phyloP scores from a whole-genome alignment of 1,140 invertebrate species.

The Cherax destructor region DNA sequence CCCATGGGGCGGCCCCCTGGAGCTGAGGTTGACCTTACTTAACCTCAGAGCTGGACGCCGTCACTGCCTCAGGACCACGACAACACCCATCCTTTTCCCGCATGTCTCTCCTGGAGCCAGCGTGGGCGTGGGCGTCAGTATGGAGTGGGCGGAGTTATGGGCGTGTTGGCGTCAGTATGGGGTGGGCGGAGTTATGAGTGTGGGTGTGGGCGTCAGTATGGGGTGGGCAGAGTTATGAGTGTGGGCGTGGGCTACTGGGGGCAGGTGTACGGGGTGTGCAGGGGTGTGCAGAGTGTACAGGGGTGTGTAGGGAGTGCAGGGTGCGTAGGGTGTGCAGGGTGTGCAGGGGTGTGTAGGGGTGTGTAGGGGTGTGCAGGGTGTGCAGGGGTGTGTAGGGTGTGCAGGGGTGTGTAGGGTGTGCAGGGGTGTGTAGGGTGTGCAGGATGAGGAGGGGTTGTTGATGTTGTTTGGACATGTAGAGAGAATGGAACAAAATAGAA shows the following conservation, averaged over 20 bases:
- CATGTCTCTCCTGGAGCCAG: neutral
- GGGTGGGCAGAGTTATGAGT: neutral
- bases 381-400: no score
- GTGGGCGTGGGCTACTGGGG: neutral
- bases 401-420: no score
- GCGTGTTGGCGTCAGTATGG: neutral
- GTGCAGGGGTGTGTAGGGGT: no score
- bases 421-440: neutral
- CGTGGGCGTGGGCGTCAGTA: neutral
- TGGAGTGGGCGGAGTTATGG: neutral
- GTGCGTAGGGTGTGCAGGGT: no score
- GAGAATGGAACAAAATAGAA: no score
- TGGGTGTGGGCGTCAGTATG: neutral
- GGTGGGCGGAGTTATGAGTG: neutral
- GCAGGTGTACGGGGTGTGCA: no score
- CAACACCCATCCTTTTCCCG: neutral
- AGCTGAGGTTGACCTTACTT: constrained; percentile 6
- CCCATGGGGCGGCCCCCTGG: no score
- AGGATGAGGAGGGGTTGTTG: no score
- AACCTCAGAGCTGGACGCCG: constrained; percentile 9
- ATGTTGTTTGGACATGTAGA: no score
- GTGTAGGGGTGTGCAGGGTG: no score
- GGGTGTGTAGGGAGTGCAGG: no score
- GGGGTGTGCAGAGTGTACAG: no score
- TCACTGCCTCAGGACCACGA: neutral